Base-by-base conservation (phyloP, 30 jellyfish, hydroid and myxozoan genomes). In the Cassiopea xamachana region DNA sequence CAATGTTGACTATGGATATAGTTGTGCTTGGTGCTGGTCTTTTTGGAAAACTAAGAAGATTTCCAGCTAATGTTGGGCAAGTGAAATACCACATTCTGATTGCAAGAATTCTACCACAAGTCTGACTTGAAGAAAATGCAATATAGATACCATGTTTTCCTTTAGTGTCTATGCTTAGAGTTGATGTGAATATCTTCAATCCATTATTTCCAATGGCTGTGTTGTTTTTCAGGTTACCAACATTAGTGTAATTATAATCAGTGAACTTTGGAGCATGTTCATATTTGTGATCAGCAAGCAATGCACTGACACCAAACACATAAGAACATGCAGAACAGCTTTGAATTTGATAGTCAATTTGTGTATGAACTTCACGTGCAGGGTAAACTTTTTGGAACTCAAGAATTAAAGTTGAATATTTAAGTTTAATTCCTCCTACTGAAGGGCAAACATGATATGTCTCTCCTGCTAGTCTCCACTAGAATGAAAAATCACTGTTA, bases 51-150 rank as follows among this genome's bases (percentile, higher is more conserved):
- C 79, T 68, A 17, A 84, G 68, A 13, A 93, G 61, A 44, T 84
- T 85, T 5, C 91, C 95, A 58, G 92, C 85, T n/a, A 55, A 71
- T 1, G 91, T 64, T 9, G 95, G 98, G 79, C 98, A 93, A 1
- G 62, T 27, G 13, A 48, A 5, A 76, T 93, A 93, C 59, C 70
- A 47, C 5, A 84, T 73, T 2, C 19, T 14, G 7, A 82, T 16
- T 51, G 58, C 69, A 3, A 0, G 18, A 49, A 91, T 61, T 1
- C 13, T 7, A 2, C 92, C 94, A 78, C 97, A 91, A 9, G 62
- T 60, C 0, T 91, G 88, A 13, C 16, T 27, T 55, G 83, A 82
- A 75, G 83, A 61, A 43, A 91, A 86, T 6, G 89, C 91, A 18
- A 91, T 0, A 70, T 44, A 78, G 46, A 91, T 27, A 27, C 97